These are phyloP conservation scores for Novumbra hubbsi DNA, from an alignment of 2,797 vertebrate genomes.

Conservation along the genomic window DNA sequence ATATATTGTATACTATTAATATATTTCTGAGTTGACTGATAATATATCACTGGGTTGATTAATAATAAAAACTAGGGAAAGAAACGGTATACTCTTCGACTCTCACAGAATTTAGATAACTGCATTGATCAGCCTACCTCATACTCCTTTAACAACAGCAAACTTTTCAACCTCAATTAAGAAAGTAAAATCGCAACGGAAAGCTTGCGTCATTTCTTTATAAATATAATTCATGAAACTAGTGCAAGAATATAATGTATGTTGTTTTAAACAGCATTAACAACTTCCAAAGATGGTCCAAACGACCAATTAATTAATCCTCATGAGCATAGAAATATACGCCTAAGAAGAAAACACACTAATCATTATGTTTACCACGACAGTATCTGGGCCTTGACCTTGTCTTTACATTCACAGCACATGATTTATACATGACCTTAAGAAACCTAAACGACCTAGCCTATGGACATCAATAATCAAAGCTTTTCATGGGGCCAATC, in stretches of 20 bases:
- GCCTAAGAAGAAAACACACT: background rate
- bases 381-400: background rate
- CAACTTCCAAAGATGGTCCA: slow-evolving; percentile 29
- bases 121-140: background rate
- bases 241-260: slow-evolving; percentile 21
- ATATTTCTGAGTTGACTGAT: too few species aligned
- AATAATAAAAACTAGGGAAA: too few species aligned
- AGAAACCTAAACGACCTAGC: background rate
- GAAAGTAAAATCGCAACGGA: slow-evolving; percentile 42
- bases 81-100: too few species aligned
- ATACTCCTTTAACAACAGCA: background rate
- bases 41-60: too few species aligned
- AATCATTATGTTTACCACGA: background rate
- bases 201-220: slow-evolving; percentile 34
- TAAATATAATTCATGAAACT: slow-evolving; percentile 24
- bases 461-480: background rate
- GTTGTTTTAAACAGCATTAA: slow-evolving; percentile 39
- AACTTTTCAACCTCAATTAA: background rate
- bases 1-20: too few species aligned
- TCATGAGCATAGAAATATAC: slow-evolving; percentile 4
- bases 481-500: background rate
- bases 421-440: background rate
- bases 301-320: slow-evolving; percentile 16
- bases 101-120: background rate
- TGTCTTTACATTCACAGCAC: background rate